Evolutionary conservation across 2,797 vertebrate genomes (phyloP).

Genomic region (Centroberyx gerrardi): DNA sequence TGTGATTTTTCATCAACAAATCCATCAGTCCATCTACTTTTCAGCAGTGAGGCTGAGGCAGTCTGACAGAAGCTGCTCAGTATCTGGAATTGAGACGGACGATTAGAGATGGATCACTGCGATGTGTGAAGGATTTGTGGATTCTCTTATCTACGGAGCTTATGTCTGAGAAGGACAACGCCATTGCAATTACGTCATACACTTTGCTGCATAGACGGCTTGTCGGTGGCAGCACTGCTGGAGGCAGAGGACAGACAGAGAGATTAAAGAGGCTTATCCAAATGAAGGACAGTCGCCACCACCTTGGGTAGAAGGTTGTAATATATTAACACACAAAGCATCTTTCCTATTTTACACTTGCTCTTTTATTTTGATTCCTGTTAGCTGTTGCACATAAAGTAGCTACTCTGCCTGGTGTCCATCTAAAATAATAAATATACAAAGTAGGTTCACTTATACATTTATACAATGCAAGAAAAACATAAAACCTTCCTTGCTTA

Average conservation of each 20-base stretch:
- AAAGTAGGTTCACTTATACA: not conserved
- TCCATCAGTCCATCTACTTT: not conserved
- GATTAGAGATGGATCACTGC: constrained; percentile 64
- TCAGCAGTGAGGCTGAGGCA: not conserved
- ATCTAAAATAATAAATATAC: constrained; percentile 14
- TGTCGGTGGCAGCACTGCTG: constrained; percentile 28
- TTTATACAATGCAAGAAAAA: constrained; percentile 17
- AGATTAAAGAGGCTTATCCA: constrained; percentile 74
- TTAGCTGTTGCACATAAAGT: constrained; percentile 12
- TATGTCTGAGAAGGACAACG: constrained; percentile 76
- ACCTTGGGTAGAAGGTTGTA: constrained; percentile 31
- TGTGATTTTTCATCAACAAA: not conserved
- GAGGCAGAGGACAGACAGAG: constrained; percentile 35
- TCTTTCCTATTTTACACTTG: not conserved
- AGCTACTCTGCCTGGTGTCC: not conserved
- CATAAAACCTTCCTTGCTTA: not conserved
- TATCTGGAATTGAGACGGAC: constrained; percentile 31
- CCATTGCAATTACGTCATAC: constrained; percentile 54
- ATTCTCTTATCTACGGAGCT: constrained; percentile 66
- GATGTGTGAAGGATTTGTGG: constrained; percentile 71
- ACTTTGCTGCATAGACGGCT: constrained; percentile 39
- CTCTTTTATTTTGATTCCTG: not conserved
- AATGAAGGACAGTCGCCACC: constrained; percentile 66
- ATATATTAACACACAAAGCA: constrained; percentile 13
- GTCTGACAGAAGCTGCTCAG: constrained; percentile 5